phyloP scores from a whole-genome alignment of 2,113 vertebrate genomes.

The Oriolus oriolus region DNA sequence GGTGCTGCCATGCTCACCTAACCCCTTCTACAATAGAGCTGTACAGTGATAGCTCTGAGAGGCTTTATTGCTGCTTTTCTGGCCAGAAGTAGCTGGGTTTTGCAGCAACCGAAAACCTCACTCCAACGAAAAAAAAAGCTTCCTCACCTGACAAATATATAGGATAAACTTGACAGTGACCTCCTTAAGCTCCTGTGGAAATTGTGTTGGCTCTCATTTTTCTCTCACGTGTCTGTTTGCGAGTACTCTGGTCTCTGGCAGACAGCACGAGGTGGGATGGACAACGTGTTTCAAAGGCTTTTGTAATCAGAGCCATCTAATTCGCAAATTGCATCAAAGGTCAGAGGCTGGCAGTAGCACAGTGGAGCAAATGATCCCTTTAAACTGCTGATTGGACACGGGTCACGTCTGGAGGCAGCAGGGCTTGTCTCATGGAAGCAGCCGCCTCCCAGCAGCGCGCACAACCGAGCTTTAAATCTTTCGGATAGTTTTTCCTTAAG shows the following conservation, averaged over 20 bases:
- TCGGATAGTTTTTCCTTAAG: fast-evolving
- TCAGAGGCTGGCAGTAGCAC: background rate
- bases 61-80: background rate
- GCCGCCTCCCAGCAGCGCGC: fast-evolving
- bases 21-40: background rate
- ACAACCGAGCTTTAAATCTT: fast-evolving
- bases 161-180: background rate
- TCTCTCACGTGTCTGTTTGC: background rate
- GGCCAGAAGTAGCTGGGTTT: background rate
- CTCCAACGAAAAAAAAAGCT: background rate
- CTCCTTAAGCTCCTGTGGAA: background rate
- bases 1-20: background rate
- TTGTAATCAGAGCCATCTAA: background rate
- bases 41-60: background rate
- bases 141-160: background rate
- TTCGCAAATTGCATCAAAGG: background rate
- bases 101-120: background rate
- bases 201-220: fast-evolving
- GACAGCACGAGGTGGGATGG: fast-evolving
- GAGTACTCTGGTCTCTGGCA: too few species aligned
- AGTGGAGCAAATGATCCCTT: background rate
- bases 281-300: background rate
- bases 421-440: fast-evolving
- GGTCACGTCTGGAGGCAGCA: background rate
- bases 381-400: background rate